phyloP scores from a whole-genome alignment of 2,888 invertebrate genomes.

The Microplitis deprimator region DNA sequence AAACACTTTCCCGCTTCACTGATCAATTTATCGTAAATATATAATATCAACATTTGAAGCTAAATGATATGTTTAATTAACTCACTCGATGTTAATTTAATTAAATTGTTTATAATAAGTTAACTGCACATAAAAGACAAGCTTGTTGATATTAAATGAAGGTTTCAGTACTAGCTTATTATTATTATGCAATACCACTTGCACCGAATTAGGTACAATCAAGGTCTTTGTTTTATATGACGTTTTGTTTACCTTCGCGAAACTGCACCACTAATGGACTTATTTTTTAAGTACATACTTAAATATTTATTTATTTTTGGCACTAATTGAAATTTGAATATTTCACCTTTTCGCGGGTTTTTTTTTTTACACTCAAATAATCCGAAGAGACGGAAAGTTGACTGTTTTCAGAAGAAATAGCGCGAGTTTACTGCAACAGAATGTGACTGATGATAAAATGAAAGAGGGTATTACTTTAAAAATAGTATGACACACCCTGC shows the following conservation, averaged over 20 bases:
- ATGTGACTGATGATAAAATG: background rate
- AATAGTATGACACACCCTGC: background rate
- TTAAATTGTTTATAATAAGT: background rate
- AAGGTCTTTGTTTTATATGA: slow-evolving; percentile 41
- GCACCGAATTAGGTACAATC: slow-evolving; percentile 51
- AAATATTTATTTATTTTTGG: no score
- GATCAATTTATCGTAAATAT: background rate
- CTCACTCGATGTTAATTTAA: background rate
- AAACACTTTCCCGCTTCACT: background rate
- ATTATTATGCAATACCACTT: slow-evolving; percentile 41
- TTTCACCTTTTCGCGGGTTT: background rate
- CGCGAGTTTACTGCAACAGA: background rate
- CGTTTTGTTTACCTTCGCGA: slow-evolving; percentile 30
- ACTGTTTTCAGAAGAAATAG: no score
- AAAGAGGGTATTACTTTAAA: background rate
- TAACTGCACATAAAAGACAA: background rate
- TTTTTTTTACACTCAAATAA: background rate
- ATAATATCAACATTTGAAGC: no score
- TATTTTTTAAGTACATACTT: background rate
- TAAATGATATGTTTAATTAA: background rate
- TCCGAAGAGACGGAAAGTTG: no score
- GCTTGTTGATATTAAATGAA: slow-evolving; percentile 17
- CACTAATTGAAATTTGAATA: no score
- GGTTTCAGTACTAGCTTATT: background rate
- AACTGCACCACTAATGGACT: slow-evolving; percentile 34